phyloP scores from a whole-genome alignment of 2,888 invertebrate species.

The Dryobotodes eremita region DNA sequence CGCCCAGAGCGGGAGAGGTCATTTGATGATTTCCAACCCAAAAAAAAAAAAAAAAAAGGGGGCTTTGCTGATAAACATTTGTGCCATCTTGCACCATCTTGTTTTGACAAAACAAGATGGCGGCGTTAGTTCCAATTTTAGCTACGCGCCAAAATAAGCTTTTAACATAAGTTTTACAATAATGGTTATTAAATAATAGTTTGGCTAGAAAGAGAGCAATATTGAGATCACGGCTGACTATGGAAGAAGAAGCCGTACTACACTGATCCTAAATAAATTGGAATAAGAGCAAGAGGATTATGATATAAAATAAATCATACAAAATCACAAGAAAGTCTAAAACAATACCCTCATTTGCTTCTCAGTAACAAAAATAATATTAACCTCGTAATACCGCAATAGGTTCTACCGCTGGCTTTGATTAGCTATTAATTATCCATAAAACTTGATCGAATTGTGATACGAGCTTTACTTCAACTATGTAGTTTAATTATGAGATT shows the following conservation, averaged over 20 bases:
- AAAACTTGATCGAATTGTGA: constrained; percentile 49
- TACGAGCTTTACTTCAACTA: constrained; percentile 27
- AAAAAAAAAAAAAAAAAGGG: no score
- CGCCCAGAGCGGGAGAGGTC: no score
- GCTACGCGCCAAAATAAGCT: no score
- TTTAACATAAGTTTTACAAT: no score
- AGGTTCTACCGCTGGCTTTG: constrained; percentile 20
- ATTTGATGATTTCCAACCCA: no score
- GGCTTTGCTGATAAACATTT: no score
- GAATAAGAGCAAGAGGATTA: background rate
- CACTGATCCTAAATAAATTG: background rate
- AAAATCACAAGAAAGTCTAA: background rate
- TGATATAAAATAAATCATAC: background rate
- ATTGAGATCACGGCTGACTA: no score
- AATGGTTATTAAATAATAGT: no score
- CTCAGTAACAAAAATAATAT: constrained; percentile 21
- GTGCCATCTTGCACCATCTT: no score
- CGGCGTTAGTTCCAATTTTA: no score
- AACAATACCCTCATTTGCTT: constrained; percentile 4
- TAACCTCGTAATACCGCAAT: constrained; percentile 29
- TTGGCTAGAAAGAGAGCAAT: no score
- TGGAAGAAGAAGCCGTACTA: background rate
- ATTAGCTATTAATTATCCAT: constrained; percentile 50
- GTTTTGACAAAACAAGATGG: no score
- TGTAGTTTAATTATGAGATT: constrained; percentile 25